Conservation (phyloP, 1,140 invertebrate genomes). For the Zophobas atratus region DNA sequence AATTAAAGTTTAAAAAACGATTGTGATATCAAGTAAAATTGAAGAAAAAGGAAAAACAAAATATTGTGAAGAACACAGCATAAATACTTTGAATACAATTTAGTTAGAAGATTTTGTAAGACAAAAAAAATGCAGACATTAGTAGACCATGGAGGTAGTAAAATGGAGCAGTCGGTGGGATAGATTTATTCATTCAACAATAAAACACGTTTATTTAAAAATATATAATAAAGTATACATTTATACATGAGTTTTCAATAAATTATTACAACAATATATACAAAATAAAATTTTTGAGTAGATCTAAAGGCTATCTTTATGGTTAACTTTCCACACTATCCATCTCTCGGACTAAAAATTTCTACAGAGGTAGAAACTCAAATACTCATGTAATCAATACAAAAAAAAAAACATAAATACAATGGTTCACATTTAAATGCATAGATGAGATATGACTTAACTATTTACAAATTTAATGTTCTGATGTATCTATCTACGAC, state of each 20-base stretch:
- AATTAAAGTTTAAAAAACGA: no score
- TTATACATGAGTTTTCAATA: conserved; percentile 41
- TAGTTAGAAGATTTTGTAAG: no score
- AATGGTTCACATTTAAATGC: conserved; percentile 2
- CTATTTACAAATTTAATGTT: conserved; percentile 39
- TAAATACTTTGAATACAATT: no score
- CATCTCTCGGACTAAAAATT: background rate
- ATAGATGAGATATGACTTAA: conserved; percentile 15
- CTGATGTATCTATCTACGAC: conserved; percentile 20
- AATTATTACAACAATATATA: conserved; percentile 39
- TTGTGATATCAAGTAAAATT: no score
- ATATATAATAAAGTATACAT: conserved; percentile 33
- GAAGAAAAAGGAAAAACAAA: no score
- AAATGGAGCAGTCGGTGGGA: no score
- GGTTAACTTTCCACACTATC: conserved; percentile 20
- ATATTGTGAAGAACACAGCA: no score
- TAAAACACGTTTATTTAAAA: conserved; percentile 5
- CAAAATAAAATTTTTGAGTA: conserved; percentile 23
- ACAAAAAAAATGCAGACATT: no score
- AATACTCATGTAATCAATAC: conserved; percentile 18
- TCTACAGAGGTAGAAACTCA: conserved; percentile 25
- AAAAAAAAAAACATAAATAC: conserved; percentile 32
- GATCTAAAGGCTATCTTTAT: conserved; percentile 16
- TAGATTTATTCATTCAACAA: no score
- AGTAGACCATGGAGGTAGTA: no score